Base-by-base conservation (phyloP, 2,113 vertebrate genomes). In the Suricata suricatta region DNA sequence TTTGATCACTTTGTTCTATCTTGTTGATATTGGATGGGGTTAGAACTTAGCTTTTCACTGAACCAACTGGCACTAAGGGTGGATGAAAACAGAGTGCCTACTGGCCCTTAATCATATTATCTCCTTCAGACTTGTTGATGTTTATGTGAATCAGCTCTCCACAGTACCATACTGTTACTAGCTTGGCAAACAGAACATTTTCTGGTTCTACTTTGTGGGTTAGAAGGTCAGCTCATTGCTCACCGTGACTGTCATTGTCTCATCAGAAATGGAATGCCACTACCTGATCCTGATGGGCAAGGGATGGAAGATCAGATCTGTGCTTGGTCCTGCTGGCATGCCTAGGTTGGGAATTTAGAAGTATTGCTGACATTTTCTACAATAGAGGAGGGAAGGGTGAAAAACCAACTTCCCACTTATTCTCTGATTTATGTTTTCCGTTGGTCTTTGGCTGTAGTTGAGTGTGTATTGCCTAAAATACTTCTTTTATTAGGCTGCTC, bases 371-470 rank as follows among this genome's bases (percentile, higher is more conserved):
- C 31, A 38, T 23, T 68, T 60, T 50, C 21, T 82, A 17, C 29
- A 60, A 60, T n/a, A 3, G 4, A 5, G 0, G 60, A 21, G 5
- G 5, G 0, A n/a, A 68, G 21, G 1, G 27, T 50, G 15, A 77
- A 52, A 83, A 21, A 89, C 35, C n/a, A n/a, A 4, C 0, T 81
- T 10, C 35, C 2, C 33, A 27, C 25, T 17, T 69, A n/a, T 69
- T 17, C 33, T 7, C 31, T 64, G 23, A 19, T 41, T 8, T 3
- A 60, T 0, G 0, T 8, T 79, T 89, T 35, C 23, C 23, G 12
- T 4, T 29, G 8, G 11, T 72, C 23, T 77, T 60, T 83, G 33
- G 15, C 19, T 76, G 3, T 35, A 25, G 10, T 1, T 88, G 31
- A 74, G 21, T 44, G 17, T 16, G 15, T 17, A 66, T 27, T 41